Percentiles rank a stretch among this genome's conserved stretches.
Evolutionary conservation across 2,797 vertebrate species (phyloP).

Genomic region (Centropyge bicolor): DNA sequence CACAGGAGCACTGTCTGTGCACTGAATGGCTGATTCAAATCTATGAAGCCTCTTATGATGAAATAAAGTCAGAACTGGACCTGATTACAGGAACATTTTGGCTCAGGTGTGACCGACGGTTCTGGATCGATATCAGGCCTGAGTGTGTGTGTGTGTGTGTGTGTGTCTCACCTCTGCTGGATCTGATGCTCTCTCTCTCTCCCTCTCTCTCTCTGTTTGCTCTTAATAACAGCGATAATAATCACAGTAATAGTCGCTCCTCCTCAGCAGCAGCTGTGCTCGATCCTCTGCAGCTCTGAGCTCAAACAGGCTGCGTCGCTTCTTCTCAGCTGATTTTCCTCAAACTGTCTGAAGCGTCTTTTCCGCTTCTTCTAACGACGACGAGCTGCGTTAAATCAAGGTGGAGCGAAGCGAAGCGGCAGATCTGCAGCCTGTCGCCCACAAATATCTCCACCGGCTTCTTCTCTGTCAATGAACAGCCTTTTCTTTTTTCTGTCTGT

Average conservation of each 20-base stretch:
- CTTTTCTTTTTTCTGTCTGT: background rate
- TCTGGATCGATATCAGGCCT: slow-evolving; percentile 11
- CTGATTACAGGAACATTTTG: too few relatives aligned
- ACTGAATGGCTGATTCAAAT: too few relatives aligned
- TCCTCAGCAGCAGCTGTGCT: background rate
- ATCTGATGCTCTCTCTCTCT: slow-evolving; percentile 56
- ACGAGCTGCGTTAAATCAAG: slow-evolving; percentile 43
- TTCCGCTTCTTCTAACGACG: slow-evolving; percentile 37
- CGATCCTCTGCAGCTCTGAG: too few relatives aligned
- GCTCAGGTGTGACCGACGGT: slow-evolving; percentile 46
- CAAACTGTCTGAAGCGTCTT: slow-evolving; percentile 32
- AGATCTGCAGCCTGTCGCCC: slow-evolving; percentile 34
- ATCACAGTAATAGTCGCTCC: background rate
- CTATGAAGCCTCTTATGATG: too few relatives aligned
- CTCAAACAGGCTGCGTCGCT: too few relatives aligned
- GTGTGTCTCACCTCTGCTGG: slow-evolving; percentile 65
- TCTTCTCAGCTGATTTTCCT: background rate
- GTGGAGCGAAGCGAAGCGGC: slow-evolving; percentile 53
- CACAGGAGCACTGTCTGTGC: background rate
- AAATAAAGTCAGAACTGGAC: too few relatives aligned
- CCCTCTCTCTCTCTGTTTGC: slow-evolving; percentile 22
- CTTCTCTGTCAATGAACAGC: slow-evolving; percentile 51
- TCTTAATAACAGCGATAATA: background rate
- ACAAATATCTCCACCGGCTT: slow-evolving; percentile 50
- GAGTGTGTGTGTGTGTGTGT: slow-evolving; percentile 14